phyloP scores from a whole-genome alignment of 2,113 vertebrate genomes.

The Rhinopomastus cyanomelas region DNA sequence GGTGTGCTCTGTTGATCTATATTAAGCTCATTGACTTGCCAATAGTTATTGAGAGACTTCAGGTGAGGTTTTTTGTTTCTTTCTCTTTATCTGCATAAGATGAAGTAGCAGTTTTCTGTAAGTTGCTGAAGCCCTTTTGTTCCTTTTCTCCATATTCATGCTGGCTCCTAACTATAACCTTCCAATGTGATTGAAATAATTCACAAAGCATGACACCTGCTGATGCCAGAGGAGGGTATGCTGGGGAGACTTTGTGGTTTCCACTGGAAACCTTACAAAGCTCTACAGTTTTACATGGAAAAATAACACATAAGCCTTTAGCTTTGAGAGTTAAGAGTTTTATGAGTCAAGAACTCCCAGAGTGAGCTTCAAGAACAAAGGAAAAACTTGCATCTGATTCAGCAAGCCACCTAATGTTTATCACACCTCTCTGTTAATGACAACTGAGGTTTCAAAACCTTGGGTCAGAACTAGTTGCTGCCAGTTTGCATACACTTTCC shows the following conservation, averaged over 20 bases:
- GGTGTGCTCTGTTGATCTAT: slow-evolving; percentile 12
- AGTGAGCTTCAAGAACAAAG: background rate
- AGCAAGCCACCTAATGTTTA: background rate
- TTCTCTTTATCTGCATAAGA: background rate
- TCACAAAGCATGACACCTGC: slow-evolving; percentile 38
- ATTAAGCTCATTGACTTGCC: background rate
- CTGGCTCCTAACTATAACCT: slow-evolving; percentile 29
- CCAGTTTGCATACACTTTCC: background rate
- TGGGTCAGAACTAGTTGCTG: background rate
- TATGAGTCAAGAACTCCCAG: background rate
- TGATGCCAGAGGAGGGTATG: slow-evolving; percentile 30
- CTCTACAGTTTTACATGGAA: background rate
- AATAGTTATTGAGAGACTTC: background rate
- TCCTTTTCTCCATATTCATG: background rate
- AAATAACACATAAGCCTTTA: slow-evolving; percentile 32
- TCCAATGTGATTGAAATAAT: slow-evolving; percentile 11
- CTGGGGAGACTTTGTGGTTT: background rate
- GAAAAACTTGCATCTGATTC: background rate
- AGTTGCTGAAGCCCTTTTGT: slow-evolving; percentile 11
- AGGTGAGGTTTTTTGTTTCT: background rate
- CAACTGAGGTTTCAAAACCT: background rate
- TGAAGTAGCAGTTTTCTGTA: slow-evolving; percentile 9
- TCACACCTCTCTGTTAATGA: background rate
- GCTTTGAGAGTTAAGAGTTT: background rate
- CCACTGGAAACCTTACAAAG: slow-evolving; percentile 28